Evolutionary conservation across 2,113 vertebrate genomes (phyloP).

Genomic region (Microcebus ravelobensis): DNA sequence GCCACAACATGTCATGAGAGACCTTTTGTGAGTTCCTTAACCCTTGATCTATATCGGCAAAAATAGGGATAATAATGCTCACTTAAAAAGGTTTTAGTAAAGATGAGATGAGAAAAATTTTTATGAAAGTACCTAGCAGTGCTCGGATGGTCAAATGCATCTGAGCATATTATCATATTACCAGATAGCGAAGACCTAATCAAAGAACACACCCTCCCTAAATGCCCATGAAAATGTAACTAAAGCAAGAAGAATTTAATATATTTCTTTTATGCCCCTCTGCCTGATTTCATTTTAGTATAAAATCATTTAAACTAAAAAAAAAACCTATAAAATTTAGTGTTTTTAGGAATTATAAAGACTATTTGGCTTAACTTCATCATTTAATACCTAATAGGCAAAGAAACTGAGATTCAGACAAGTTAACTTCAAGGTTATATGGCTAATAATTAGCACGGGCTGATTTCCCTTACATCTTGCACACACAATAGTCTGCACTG

Average conservation of each 20-base stretch:
- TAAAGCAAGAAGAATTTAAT: conserved; percentile 51
- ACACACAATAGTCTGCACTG: not conserved
- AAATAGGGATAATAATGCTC: conserved; percentile 27
- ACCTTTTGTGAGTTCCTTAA: conserved; percentile 41
- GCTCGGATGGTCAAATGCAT: not conserved
- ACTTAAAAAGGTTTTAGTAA: conserved; percentile 43
- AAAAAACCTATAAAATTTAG: conserved; percentile 27
- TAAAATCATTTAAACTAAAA: not conserved
- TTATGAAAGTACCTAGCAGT: not conserved
- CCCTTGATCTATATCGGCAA: conserved; percentile 8
- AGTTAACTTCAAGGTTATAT: conserved; percentile 30
- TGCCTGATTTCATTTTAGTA: conserved; percentile 8
- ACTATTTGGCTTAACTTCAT: conserved; percentile 29
- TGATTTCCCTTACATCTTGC: not conserved
- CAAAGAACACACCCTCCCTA: conserved; percentile 1
- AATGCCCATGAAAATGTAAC: conserved; percentile 49
- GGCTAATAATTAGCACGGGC: not conserved
- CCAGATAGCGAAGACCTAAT: not conserved
- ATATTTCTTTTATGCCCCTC: conserved; percentile 29
- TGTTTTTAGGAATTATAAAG: conserved; percentile 48
- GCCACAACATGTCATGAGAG: not conserved
- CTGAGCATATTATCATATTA: conserved; percentile 9
- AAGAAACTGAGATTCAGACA: conserved; percentile 47
- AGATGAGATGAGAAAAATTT: conserved; percentile 32
- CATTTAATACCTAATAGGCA: conserved; percentile 6